Evolutionary conservation across 1,140 invertebrate genomes (phyloP).

Genomic region (Callitettix versicolor): DNA sequence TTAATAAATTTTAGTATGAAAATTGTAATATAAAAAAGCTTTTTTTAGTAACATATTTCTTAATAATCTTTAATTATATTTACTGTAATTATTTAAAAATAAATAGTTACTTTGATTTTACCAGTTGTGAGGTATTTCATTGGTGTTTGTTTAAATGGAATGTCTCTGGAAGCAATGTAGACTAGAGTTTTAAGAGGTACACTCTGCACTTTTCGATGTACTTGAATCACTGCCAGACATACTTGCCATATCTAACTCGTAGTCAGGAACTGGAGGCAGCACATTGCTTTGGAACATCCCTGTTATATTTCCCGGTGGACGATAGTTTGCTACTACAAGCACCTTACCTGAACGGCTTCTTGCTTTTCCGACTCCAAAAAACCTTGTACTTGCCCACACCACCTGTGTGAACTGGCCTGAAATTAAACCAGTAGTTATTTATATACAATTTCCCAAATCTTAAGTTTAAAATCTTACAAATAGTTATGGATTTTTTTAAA

Average conservation of each 20-base stretch:
- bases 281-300: conserved; percentile 69
- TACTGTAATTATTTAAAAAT: no score
- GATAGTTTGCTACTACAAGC: conserved; percentile 72
- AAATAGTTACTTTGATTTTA: no score
- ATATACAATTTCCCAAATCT: no score
- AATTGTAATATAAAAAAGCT: no score
- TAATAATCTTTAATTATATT: no score
- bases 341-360: conserved; percentile 60
- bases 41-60: no score
- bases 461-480: no score
- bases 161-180: no score
- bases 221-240: conserved; percentile 21
- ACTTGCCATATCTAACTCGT: conserved; percentile 29
- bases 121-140: no score
- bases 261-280: conserved; percentile 51
- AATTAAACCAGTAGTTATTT: no score
- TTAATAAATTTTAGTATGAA: no score
- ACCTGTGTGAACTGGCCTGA: conserved; percentile 84
- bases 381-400: conserved; percentile 68
- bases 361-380: conserved; percentile 75
- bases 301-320: conserved; percentile 63
- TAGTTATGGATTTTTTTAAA: background rate
- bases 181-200: background rate
- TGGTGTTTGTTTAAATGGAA: no score
- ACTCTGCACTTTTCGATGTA: conserved; percentile 12